Evolutionary conservation across 37 sponge, comb jelly and placozoan species (phyloP).

Genomic region (Mnemiopsis leidyi): DNA sequence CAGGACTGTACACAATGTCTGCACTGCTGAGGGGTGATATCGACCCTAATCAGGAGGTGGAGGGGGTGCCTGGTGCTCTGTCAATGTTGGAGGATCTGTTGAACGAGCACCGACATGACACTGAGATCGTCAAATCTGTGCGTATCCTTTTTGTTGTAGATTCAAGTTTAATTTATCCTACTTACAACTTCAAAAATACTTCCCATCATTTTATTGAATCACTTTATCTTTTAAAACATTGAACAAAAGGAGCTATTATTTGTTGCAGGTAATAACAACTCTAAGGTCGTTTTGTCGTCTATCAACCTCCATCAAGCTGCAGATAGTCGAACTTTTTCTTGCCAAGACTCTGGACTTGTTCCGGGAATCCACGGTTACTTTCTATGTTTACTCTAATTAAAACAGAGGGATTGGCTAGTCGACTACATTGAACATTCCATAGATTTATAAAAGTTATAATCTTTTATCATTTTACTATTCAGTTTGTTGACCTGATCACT

Average conservation of each 20-base stretch:
- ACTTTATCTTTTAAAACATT: too few species aligned
- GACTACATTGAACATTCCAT: too few species aligned
- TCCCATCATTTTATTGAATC: too few species aligned
- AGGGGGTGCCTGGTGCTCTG: neutral
- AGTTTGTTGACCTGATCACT: too few species aligned
- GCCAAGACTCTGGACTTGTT: neutral
- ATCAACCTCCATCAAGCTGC: neutral
- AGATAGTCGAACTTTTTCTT: neutral
- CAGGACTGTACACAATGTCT: slow-evolving; percentile 5
- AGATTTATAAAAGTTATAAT: too few species aligned
- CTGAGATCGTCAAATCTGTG: neutral
- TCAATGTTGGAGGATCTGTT: neutral
- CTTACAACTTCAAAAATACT: too few species aligned
- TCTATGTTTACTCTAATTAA: too few species aligned
- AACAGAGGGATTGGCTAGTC: too few species aligned
- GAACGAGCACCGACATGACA: neutral
- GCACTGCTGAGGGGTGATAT: neutral
- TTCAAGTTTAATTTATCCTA: too few species aligned
- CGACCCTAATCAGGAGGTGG: neutral
- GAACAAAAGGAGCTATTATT: too few species aligned
- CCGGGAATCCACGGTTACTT: neutral
- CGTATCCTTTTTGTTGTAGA: too few species aligned
- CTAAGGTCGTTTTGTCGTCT: neutral
- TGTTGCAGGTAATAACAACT: neutral
- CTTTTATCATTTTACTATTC: too few species aligned